Evolutionary conservation across 2,113 vertebrate species (phyloP).

Genomic region (Argyrosomus japonicus): DNA sequence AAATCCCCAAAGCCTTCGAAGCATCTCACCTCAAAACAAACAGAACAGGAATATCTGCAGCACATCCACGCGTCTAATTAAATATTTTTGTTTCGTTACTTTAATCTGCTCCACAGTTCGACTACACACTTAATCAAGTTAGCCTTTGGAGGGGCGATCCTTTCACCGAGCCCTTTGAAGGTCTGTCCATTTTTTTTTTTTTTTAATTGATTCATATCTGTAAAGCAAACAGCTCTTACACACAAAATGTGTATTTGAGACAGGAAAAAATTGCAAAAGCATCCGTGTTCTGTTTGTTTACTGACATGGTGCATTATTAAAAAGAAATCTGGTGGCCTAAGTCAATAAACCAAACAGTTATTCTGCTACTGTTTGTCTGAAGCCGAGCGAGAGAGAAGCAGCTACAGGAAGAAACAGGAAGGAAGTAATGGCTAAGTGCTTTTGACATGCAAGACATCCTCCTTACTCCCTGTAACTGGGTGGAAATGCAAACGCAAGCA

Average conservation of each 20-base stretch:
- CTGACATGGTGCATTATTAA: slow-evolving; percentile 14
- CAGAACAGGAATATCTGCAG: slow-evolving; percentile 23
- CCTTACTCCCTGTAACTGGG: background rate
- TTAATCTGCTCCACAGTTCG: slow-evolving; percentile 6
- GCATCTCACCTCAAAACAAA: slow-evolving; percentile 21
- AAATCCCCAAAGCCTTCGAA: slow-evolving; percentile 15
- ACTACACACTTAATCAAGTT: slow-evolving; percentile 7
- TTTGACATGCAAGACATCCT: slow-evolving; percentile 3
- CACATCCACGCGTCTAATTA: slow-evolving; percentile 6
- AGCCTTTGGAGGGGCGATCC: background rate
- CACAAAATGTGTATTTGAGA: background rate
- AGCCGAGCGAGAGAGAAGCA: slow-evolving; percentile 4
- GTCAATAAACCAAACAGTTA: background rate
- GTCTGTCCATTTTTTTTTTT: background rate
- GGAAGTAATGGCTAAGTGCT: slow-evolving; percentile 17
- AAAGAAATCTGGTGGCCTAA: background rate
- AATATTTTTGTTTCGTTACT: background rate
- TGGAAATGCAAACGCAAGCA: slow-evolving; percentile 18
- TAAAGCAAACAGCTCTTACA: background rate
- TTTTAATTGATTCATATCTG: slow-evolving; percentile 8
- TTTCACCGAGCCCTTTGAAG: slow-evolving; percentile 22
- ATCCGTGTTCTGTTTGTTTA: background rate
- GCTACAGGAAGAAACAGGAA: slow-evolving; percentile 19
- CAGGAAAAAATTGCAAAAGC: background rate
- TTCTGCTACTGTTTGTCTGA: slow-evolving; percentile 7